Evolutionary conservation across 2,113 vertebrate genomes (phyloP).

Genomic region (Anolis carolinensis): DNA sequence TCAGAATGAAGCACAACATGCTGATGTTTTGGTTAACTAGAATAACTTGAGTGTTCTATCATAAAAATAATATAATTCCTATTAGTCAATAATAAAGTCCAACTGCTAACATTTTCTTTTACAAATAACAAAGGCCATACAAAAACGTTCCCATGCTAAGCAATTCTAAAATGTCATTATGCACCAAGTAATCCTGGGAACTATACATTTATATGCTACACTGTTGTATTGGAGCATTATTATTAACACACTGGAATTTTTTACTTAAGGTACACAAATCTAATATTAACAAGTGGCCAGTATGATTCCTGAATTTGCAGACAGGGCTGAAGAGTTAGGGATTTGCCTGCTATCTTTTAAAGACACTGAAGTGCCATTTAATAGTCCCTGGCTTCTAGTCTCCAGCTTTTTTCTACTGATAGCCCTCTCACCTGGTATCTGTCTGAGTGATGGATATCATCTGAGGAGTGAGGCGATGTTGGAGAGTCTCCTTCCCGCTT

Average conservation of each 20-base stretch:
- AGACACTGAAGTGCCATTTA: not conserved
- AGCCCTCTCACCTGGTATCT: slow-evolving; percentile 92
- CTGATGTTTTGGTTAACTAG: slow-evolving; percentile 15
- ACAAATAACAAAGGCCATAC: not conserved
- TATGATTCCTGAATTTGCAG: rapidly evolving
- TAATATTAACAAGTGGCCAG: not conserved
- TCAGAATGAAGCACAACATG: not conserved
- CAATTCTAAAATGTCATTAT: not conserved
- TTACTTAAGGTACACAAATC: not conserved
- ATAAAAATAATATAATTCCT: not conserved
- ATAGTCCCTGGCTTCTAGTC: slow-evolving; percentile 1
- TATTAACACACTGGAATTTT: not conserved
- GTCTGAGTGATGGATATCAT: slow-evolving; percentile 98
- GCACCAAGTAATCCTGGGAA: not conserved
- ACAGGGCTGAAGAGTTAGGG: not conserved
- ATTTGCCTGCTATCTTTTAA: not conserved
- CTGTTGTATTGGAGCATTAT: not conserved
- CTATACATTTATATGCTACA: not conserved
- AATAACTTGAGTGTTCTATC: not conserved
- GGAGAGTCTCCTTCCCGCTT: slow-evolving; percentile 99
- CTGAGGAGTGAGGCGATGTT: slow-evolving; percentile 94
- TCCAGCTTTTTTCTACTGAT: not conserved
- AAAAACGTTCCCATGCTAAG: not conserved
- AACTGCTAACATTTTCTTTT: not conserved
- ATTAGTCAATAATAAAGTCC: slow-evolving; percentile 4